Conservation (phyloP, 2,888 invertebrate genomes). For the Zelleria hepariella region DNA sequence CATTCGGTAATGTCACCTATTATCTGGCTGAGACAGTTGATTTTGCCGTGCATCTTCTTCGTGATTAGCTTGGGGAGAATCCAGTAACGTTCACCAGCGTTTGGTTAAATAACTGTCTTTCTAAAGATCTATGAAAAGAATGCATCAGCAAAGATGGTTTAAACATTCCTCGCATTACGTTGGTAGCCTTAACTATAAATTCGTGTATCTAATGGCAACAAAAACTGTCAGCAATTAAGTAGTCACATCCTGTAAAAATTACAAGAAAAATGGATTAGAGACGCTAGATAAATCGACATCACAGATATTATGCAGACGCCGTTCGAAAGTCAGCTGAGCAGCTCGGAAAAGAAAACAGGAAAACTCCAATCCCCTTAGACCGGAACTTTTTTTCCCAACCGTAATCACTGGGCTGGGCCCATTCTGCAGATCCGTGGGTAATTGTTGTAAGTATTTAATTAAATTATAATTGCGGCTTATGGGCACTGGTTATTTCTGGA, state of each 20-base stretch:
- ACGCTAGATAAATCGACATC: too few species aligned
- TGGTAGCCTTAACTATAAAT: too few species aligned
- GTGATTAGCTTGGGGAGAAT: conserved; percentile 17
- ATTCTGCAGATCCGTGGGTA: conserved; percentile 27
- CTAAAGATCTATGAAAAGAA: too few species aligned
- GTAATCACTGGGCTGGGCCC: conserved; percentile 35
- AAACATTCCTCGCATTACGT: too few species aligned
- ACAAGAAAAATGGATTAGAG: too few species aligned
- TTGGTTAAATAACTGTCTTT: neutral
- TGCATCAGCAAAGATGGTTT: neutral
- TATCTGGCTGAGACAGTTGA: conserved; percentile 16
- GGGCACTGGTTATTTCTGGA: conserved; percentile 50
- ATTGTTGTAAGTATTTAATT: conserved; percentile 50
- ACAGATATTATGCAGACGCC: neutral
- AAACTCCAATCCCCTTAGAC: conserved; percentile 10
- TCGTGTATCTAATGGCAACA: too few species aligned
- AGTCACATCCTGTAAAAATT: too few species aligned
- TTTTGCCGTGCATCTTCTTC: conserved; percentile 17
- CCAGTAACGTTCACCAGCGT: neutral
- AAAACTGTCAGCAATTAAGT: too few species aligned
- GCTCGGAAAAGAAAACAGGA: conserved; percentile 9
- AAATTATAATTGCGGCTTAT: conserved; percentile 51
- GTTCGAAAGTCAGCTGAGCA: neutral
- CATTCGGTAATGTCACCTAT: conserved; percentile 48
- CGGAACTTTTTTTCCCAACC: conserved; percentile 10